Evolutionary conservation across 2,113 vertebrate species (phyloP).

Genomic region (Cynocephalus volans): DNA sequence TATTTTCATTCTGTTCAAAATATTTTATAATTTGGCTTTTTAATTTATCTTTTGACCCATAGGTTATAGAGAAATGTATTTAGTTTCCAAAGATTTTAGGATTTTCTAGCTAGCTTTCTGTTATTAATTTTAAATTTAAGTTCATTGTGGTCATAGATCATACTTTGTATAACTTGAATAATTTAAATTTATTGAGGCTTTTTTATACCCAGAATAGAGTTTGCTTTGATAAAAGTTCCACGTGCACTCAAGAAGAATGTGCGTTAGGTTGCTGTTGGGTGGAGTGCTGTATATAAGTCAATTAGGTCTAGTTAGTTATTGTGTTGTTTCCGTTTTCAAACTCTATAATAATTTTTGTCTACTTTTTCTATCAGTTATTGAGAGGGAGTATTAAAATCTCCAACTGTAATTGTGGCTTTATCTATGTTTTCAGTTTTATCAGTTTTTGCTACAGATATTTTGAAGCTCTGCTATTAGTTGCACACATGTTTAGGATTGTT

Average conservation of each 20-base stretch:
- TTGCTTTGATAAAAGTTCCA: not conserved
- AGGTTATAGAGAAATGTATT: not conserved
- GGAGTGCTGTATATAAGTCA: not conserved
- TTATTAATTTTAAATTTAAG: slow-evolving; percentile 16
- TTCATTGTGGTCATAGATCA: not conserved
- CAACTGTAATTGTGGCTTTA: not conserved
- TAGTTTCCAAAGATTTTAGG: not conserved
- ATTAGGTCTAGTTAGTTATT: not conserved
- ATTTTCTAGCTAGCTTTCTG: not conserved
- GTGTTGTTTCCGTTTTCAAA: not conserved
- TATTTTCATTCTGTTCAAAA: not conserved
- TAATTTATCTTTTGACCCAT: not conserved
- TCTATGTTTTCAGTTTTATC: not conserved
- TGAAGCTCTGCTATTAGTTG: not conserved
- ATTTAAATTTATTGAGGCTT: not conserved
- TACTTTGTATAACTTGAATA: not conserved
- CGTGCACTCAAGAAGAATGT: not conserved
- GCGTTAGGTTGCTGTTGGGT: not conserved
- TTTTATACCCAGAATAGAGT: not conserved
- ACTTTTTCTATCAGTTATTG: not conserved
- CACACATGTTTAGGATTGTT: not conserved
- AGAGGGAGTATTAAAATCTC: not conserved
- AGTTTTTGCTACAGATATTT: not conserved
- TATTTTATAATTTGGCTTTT: not conserved
- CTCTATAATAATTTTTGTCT: not conserved